phyloP scores from a whole-genome alignment of 2,888 invertebrate genomes.

The Microdon myrmicae region DNA sequence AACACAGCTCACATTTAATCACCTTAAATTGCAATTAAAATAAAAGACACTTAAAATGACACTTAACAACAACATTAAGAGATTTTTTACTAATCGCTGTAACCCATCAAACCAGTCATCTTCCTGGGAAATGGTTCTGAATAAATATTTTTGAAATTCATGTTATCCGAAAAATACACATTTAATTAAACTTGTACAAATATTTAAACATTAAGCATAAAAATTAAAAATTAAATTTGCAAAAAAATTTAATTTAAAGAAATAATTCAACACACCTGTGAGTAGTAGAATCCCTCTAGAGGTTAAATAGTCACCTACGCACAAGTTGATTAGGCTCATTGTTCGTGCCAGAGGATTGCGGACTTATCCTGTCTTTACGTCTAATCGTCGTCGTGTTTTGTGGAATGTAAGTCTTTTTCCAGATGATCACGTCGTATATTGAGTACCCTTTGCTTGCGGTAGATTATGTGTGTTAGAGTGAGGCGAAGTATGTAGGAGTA shows the following conservation, averaged over 20 bases:
- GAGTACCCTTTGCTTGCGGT: slow-evolving; percentile 11
- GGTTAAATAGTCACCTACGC: slow-evolving; percentile 40
- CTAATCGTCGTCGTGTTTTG: too few relatives aligned
- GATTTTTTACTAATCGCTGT: slow-evolving; percentile 22
- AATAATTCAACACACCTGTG: slow-evolving; percentile 59
- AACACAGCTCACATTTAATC: too few relatives aligned
- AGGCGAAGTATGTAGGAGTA: neutral
- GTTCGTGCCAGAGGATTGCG: slow-evolving; percentile 9
- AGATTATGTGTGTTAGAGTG: neutral
- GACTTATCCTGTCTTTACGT: too few relatives aligned
- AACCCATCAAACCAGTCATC: slow-evolving; percentile 29
- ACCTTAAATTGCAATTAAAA: too few relatives aligned
- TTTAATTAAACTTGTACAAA: slow-evolving; percentile 3
- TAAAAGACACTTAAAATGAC: too few relatives aligned
- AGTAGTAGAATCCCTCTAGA: slow-evolving; percentile 60
- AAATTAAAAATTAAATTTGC: slow-evolving; percentile 4
- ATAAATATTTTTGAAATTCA: slow-evolving; percentile 10
- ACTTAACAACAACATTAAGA: slow-evolving; percentile 16
- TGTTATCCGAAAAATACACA: slow-evolving; percentile 11
- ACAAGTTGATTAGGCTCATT: slow-evolving; percentile 39
- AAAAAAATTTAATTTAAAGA: slow-evolving; percentile 5
- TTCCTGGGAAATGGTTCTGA: slow-evolving; percentile 37
- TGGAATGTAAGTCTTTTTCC: too few relatives aligned
- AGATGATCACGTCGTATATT: too few relatives aligned
- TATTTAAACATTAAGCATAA: neutral